Evolutionary conservation across 2,888 invertebrate species (phyloP), one percentile per base, ranked within the genome.

Genomic region (Cerastoderma edule): DNA sequence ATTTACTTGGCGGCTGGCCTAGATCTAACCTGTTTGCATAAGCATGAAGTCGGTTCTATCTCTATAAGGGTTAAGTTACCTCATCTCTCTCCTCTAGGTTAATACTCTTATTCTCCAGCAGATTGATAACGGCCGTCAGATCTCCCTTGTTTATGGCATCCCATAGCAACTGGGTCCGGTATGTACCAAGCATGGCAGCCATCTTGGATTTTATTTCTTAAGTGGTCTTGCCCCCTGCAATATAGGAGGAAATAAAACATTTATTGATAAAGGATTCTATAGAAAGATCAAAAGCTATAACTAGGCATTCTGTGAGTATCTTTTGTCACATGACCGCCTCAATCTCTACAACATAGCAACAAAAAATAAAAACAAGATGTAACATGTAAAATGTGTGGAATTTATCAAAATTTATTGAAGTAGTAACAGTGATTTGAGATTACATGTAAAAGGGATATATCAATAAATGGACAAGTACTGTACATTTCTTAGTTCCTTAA

Each of bases 31-130:
- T n/a, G n/a, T n/a, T n/a, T n/a, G n/a, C n/a, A n/a, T n/a, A n/a
- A n/a, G n/a, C n/a, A n/a, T n/a, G n/a, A n/a, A n/a, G n/a, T n/a
- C n/a, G n/a, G n/a, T n/a, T n/a, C n/a, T n/a, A n/a, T n/a, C n/a
- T n/a, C n/a, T n/a, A n/a, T n/a, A n/a, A n/a, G 2, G 4, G 30
- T 35, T 5, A 19, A 27, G 94, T 93, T 91, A 97, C 97, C 95
- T 96, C 95, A 92, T 98, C 97, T 84, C 96, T 95, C 79, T 97
- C 96, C 90, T 98, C 97, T 74, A 98, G 94, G 76, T 95, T 95
- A 22, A 97, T 97, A 67, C 96, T 96, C 90, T 96, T 96, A 88
- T 97, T 97, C 73, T 98, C 93, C 56, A 99, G 93, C 83, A 97
- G 95, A 83, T 95, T 94, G 69, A 96, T 96, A 66, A 97, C 95